Percentiles rank a stretch among this genome's conserved stretches.
Evolutionary conservation across 2,888 invertebrate genomes (phyloP).

Genomic region (Eurois occulta): DNA sequence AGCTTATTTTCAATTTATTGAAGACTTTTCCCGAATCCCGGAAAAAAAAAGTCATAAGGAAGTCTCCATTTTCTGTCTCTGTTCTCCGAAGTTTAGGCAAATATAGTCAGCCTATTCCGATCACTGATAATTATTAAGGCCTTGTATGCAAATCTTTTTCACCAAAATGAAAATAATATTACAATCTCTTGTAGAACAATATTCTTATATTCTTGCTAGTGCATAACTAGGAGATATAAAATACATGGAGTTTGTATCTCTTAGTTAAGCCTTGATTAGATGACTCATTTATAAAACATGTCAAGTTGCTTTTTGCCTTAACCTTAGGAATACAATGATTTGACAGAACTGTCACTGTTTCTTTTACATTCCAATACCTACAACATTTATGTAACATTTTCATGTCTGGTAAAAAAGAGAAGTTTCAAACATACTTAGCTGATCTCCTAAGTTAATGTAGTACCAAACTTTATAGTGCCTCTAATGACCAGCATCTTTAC

Average conservation of each 20-base stretch:
- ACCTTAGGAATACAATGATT: not conserved
- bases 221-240: not conserved
- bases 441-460: conserved; percentile 3
- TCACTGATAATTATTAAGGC: conserved; percentile 15
- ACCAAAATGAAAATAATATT: not conserved
- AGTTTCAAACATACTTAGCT: not conserved
- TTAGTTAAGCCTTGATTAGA: not conserved
- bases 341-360: conserved; percentile 1
- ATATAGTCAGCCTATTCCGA: too few relatives aligned
- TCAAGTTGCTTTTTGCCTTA: not conserved
- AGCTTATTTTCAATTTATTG: too few relatives aligned
- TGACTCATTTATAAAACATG: not conserved
- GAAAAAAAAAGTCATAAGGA: too few relatives aligned
- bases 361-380: not conserved
- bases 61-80: too few relatives aligned
- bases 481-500: conserved; percentile 2
- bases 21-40: too few relatives aligned
- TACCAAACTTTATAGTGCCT: not conserved
- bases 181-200: not conserved
- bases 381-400: not conserved
- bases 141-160: conserved; percentile 13
- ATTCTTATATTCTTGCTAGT: not conserved
- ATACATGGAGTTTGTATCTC: not conserved
- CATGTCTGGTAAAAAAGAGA: not conserved
- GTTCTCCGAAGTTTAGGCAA: too few relatives aligned